Evolutionary conservation across 53 echinoderm and acorn worm genomes (phyloP), one percentile per base, ranked within the genome.

Genomic region (Astropecten irregularis): DNA sequence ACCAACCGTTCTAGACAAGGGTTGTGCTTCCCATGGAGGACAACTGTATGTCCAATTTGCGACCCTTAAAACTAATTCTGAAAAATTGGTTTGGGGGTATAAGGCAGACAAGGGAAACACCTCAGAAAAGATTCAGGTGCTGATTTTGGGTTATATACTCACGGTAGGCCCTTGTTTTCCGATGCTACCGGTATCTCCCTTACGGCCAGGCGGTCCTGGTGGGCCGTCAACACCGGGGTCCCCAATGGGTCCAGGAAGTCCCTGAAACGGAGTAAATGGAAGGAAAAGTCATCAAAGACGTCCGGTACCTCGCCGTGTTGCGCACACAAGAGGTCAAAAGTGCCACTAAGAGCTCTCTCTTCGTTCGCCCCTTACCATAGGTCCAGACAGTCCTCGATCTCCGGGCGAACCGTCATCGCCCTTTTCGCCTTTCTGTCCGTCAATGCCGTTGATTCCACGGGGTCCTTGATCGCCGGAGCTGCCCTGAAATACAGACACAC

Each of bases 381-480:
- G 69, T 49, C 95, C 95, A 0, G 88, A 79, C 9, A 70, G 64
- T 0, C 92, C 92, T 0, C 51, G 32, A 23, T 82, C 82, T 27
- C 92, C 92, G 2, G 67, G 26, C 1, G 46, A 9, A 44, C 91
- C 91, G 21, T 89, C 71, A 3, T 40, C 56, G 8, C 95, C 95
- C 32, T 32, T 68, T 5, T 77, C 82, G 10, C 95, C 77, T 19
- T 20, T 77, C 33, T 77, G 60, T 2, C 77, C 77, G 46, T 77
- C 62, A 20, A 61, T 61, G 2, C 77, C 77, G 22, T 77, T 40
- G 7, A 61, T 77, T 8, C 77, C 77, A 38, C 62, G 44, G n/a
- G 73, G 55, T 51, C 85, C 85, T 36, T 38, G 28, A 6, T 36
- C 3, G 4, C 91, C 91, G 26, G 59, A 18, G 27, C 22, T 13